A percentile compares a stretch with the other conserved stretches of the same genome.
These are phyloP conservation scores for Diarsia mendica DNA, from an alignment of 2,888 invertebrate genomes.

Conservation along the genomic window DNA sequence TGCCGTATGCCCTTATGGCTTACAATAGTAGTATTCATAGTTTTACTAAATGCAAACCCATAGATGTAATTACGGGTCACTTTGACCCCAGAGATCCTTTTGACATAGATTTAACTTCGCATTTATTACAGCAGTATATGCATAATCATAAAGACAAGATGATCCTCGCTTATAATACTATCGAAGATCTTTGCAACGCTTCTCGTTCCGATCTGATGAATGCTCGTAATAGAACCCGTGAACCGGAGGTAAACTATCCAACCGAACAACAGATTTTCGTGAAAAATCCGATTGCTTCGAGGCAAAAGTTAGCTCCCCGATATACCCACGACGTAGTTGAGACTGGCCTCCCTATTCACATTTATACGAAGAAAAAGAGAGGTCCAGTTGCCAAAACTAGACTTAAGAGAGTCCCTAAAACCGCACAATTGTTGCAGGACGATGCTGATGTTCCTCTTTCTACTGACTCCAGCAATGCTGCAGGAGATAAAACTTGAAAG, in stretches of 20 bases:
- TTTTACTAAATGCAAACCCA: constrained; percentile 18
- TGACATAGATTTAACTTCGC: neutral
- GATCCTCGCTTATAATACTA: too few relatives aligned
- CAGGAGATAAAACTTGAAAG: constrained; percentile 2
- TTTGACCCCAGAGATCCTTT: neutral
- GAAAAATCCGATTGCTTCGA: too few relatives aligned
- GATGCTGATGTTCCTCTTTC: neutral
- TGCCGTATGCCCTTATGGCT: constrained; percentile 17
- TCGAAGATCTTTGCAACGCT: too few relatives aligned
- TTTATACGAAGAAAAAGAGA: too few relatives aligned
- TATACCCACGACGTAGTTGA: neutral
- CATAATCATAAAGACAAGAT: neutral
- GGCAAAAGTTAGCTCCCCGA: too few relatives aligned
- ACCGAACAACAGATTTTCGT: neutral
- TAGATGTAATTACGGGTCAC: constrained; percentile 20
- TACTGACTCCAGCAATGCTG: neutral
- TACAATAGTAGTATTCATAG: constrained; percentile 20
- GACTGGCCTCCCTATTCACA: too few relatives aligned
- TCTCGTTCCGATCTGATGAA: too few relatives aligned
- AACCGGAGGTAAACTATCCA: neutral
- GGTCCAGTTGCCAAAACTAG: too few relatives aligned
- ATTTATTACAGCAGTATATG: constrained; percentile 2
- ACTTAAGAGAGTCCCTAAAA: too few relatives aligned
- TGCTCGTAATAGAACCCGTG: neutral
- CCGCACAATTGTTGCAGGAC: constrained; percentile 5